Conservation (phyloP, 2,797 vertebrate species). For the Enteromius anoplus region DNA sequence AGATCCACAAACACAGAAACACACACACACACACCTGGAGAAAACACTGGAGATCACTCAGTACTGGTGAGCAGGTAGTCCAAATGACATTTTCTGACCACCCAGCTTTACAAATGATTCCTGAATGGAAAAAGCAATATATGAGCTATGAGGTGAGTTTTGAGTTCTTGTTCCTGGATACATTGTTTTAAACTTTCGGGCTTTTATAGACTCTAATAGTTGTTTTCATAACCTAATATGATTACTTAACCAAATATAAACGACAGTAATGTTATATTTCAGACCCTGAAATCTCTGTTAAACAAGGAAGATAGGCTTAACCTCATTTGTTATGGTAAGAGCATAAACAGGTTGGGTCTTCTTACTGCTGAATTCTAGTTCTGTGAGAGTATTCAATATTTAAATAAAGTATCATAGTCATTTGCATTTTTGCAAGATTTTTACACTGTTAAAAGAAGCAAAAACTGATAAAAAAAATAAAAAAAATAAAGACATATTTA, state of each 20-base stretch:
- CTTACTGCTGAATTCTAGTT: background rate
- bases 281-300: constrained; percentile 49
- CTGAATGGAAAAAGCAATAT: constrained; percentile 47
- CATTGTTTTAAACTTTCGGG: background rate
- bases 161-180: background rate
- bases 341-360: background rate
- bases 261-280: background rate
- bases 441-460: background rate
- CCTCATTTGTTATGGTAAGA: constrained; percentile 40
- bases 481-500: background rate
- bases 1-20: background rate
- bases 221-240: background rate
- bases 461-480: background rate
- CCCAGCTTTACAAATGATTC: constrained; percentile 40
- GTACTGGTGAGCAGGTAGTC: background rate
- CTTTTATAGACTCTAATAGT: background rate
- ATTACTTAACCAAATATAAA: constrained; percentile 9
- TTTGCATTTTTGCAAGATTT: background rate
- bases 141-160: constrained; percentile 51
- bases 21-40: background rate
- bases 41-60: background rate
- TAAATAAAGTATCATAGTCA: background rate
- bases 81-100: constrained; percentile 34
- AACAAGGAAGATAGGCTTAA: constrained; percentile 32
- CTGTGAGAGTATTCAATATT: background rate